Evolutionary conservation across 1,140 invertebrate species (phyloP).

Genomic region (Pogonus chalceus): DNA sequence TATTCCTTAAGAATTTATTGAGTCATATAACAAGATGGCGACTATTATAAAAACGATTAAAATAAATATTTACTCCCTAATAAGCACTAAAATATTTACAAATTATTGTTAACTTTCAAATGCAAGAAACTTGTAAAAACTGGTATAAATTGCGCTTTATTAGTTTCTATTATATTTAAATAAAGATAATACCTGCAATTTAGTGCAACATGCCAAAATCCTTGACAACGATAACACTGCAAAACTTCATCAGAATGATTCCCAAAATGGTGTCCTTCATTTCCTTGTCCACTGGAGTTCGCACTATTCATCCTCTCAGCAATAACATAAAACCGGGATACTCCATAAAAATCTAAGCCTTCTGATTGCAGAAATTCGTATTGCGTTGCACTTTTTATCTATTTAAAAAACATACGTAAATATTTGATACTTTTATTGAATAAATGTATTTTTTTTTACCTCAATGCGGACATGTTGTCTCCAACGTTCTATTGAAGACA

Average conservation of each 20-base stretch:
- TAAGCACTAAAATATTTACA: too few species aligned
- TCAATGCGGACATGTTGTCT: conserved; percentile 39
- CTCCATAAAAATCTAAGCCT: conserved; percentile 40
- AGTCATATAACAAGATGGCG: too few species aligned
- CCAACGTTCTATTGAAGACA: conserved; percentile 33
- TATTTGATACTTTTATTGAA: conserved; percentile 32
- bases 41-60: too few species aligned
- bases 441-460: conserved; percentile 23
- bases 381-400: too few species aligned
- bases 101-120: too few species aligned
- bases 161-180: too few species aligned
- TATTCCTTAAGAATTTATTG: too few species aligned
- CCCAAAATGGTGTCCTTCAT: conserved; percentile 14
- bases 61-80: too few species aligned
- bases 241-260: conserved; percentile 30
- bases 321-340: conserved; percentile 34
- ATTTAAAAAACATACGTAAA: too few species aligned
- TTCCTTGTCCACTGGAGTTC: conserved; percentile 24
- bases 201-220: conserved; percentile 45
- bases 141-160: too few species aligned
- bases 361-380: conserved; percentile 36
- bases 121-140: too few species aligned
- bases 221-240: conserved; percentile 42
- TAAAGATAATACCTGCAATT: conserved; percentile 39
- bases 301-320: conserved; percentile 39